Evolutionary conservation across 2,797 vertebrate species (phyloP), one percentile per base, ranked within the genome.

Genomic region (Babyrousa celebensis): DNA sequence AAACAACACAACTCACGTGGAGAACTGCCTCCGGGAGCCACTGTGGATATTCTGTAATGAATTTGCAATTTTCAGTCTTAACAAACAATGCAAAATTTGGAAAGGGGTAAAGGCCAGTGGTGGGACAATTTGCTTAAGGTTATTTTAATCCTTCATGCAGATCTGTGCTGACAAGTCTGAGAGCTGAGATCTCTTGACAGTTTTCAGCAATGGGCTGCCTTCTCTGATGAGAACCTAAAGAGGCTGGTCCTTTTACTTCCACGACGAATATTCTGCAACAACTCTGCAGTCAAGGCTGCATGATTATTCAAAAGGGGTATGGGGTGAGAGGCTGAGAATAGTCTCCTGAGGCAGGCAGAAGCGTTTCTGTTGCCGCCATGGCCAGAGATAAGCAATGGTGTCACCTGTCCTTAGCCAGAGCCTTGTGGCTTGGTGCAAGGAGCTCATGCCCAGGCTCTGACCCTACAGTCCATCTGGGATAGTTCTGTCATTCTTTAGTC

Each of bases 261-360:
- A 62, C 32, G n/a, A 77, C 15, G 79, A 89, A 72, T 85, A 82
- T 72, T 86, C 75, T 93, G 48, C 48, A 78, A 60, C 67, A 74
- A n/a, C 14, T 67, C 23, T 79, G 65, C 3, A 77, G 62, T 72
- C 18, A 74, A 67, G 68, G 9, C 25, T 63, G 14, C 52, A n/a
- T 58, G 79, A 62, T 36, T 83, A 36, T 5, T 16, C 43, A 70
- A 27, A 18, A 29, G 67, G 40, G 2, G 6, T 63, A 27, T 40
- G 17, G 29, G 58, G 40, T 27, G 25, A 20, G 56, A 95, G 94
- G 62, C 25, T 16, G 5, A 87, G 14, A 18, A 48, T 77, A 36
- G 60, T 20, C 40, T 65, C 29, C 40, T n/a, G 75, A 68, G 36
- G 58, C 6, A 63, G 74, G 54, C 2, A 79, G 68, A 89, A 18